Conservation (phyloP, 2,797 vertebrate genomes). For the Peromyscus attwateri region DNA sequence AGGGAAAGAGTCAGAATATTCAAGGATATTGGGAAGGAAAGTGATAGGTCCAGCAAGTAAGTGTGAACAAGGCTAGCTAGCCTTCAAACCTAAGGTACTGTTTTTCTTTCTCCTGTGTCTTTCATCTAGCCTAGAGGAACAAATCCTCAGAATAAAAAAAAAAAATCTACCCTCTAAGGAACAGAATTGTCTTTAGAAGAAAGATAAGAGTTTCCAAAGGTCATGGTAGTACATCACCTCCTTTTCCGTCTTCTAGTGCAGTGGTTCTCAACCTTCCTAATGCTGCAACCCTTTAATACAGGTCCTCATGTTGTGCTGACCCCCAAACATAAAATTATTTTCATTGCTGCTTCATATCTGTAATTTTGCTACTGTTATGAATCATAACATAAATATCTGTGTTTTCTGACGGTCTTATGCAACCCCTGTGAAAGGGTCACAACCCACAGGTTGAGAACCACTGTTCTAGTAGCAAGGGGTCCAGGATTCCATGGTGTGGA, state of each 20-base stretch:
- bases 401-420: background rate
- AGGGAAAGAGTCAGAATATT: background rate
- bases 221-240: background rate
- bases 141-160: background rate
- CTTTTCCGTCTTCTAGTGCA: background rate
- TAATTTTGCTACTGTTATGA: background rate
- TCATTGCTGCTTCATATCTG: background rate
- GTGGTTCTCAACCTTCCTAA: background rate
- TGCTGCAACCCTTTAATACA: background rate
- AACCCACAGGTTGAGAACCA: background rate
- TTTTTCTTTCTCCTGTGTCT: background rate
- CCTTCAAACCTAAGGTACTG: background rate
- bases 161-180: background rate
- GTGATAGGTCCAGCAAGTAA: slow-evolving; percentile 8
- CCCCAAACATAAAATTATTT: background rate
- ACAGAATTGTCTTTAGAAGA: background rate
- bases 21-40: background rate
- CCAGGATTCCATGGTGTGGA: background rate
- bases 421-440: background rate
- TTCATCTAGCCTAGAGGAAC: background rate
- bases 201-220: background rate
- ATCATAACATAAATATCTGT: background rate
- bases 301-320: background rate
- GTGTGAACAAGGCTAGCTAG: background rate
- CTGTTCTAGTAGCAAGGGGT: background rate